Evolutionary conservation across 2,888 invertebrate species (phyloP).

Genomic region (Synergus japonicus): DNA sequence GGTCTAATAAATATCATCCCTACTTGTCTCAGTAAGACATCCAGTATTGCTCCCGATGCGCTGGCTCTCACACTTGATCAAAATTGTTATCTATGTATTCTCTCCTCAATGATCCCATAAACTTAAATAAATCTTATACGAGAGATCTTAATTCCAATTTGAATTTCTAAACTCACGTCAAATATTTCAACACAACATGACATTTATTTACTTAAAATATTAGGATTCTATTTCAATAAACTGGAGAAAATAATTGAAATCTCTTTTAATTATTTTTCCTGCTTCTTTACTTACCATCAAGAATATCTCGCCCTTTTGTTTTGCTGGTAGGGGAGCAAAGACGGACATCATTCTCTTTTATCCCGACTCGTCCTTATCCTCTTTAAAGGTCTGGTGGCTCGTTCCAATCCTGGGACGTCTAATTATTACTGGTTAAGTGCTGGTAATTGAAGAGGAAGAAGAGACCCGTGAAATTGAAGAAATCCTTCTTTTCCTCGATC

Average conservation of each 20-base stretch:
- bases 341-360: conserved; percentile 38
- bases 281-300: conserved; percentile 17
- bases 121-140: conserved; percentile 35
- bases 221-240: not conserved
- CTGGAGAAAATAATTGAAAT: conserved; percentile 43
- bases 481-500: conserved; percentile 60
- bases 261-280: conserved; percentile 20
- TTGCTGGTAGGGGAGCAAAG: conserved; percentile 43
- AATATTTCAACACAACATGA: not conserved
- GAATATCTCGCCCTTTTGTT: conserved; percentile 46
- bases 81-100: conserved; percentile 35
- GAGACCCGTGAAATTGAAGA: conserved; percentile 73
- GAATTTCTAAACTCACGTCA: not conserved
- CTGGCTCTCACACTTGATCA: conserved; percentile 58
- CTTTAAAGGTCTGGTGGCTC: conserved; percentile 64
- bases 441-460: conserved; percentile 72
- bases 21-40: conserved; percentile 61
- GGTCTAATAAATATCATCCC: conserved; percentile 70
- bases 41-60: conserved; percentile 57
- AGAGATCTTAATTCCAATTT: not conserved
- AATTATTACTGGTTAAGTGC: conserved; percentile 75
- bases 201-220: too few species aligned
- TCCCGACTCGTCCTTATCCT: conserved; percentile 60
- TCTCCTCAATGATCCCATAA: conserved; percentile 51
- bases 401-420: conserved; percentile 69